Evolutionary conservation across 1,140 invertebrate genomes (phyloP).

Genomic region (Drosophila tsacasi): DNA sequence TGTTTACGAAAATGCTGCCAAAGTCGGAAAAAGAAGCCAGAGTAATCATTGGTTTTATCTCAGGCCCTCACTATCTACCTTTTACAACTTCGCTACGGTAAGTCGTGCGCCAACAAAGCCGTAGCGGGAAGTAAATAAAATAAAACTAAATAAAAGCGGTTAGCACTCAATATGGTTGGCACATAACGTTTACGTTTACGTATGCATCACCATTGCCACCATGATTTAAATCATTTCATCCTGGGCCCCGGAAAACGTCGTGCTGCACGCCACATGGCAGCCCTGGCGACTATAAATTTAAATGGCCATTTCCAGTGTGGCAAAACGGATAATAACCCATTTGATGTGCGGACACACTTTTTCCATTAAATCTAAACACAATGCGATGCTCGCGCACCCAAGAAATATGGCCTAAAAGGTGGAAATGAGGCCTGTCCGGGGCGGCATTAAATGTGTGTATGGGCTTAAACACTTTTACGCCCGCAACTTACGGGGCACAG

Average conservation of each 20-base stretch:
- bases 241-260: slow-evolving; percentile 12
- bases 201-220: slow-evolving; percentile 21
- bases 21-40: slow-evolving; percentile 18
- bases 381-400: slow-evolving; percentile 45
- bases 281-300: slow-evolving; percentile 37
- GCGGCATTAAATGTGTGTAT: slow-evolving; percentile 20
- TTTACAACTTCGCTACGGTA: slow-evolving; percentile 13
- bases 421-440: slow-evolving; percentile 7
- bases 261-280: slow-evolving; percentile 39
- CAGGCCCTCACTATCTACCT: slow-evolving; percentile 15
- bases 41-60: slow-evolving; percentile 28
- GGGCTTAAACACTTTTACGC: slow-evolving; percentile 40
- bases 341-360: slow-evolving; percentile 49
- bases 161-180: slow-evolving; percentile 21
- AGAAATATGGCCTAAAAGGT: slow-evolving; percentile 40
- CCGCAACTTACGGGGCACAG: slow-evolving; percentile 33
- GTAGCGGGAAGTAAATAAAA: slow-evolving; percentile 23
- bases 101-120: slow-evolving; percentile 9
- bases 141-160: slow-evolving; percentile 21
- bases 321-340: slow-evolving; percentile 53
- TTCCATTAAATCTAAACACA: slow-evolving; percentile 49
- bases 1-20: slow-evolving; percentile 17
- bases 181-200: slow-evolving; percentile 30
- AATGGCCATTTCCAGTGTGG: slow-evolving; percentile 47
- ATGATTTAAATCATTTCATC: slow-evolving; percentile 34